Percentiles rank a stretch among this genome's conserved stretches.
Evolutionary conservation across 2,888 invertebrate genomes (phyloP).

Genomic region (Zele albiditarsus): DNA sequence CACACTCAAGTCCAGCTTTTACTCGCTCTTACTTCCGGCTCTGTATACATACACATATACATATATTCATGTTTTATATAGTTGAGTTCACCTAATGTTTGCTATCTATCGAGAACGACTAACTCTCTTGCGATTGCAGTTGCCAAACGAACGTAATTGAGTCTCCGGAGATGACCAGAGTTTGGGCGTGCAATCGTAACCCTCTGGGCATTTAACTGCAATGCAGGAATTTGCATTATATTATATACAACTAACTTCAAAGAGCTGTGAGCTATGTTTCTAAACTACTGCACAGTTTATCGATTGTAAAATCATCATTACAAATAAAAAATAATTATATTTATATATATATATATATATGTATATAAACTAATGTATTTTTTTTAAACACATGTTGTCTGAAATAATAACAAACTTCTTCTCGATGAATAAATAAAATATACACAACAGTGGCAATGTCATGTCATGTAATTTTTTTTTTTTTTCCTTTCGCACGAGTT

Average conservation of each 20-base stretch:
- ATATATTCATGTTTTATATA: neutral
- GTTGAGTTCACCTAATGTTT: constrained; percentile 1
- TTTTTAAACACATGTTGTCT: no score
- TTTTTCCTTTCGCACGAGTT: neutral
- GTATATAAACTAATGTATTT: no score
- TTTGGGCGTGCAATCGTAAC: constrained; percentile 32
- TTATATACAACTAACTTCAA: neutral
- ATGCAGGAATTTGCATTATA: constrained; percentile 24
- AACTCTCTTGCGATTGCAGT: constrained; percentile 34
- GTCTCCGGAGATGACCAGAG: constrained; percentile 46
- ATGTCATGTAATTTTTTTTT: neutral
- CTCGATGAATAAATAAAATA: no score
- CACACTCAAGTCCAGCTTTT: constrained; percentile 7
- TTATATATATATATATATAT: no score
- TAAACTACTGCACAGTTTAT: neutral
- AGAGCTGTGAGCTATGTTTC: neutral
- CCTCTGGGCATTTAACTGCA: constrained; percentile 26
- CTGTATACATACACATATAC: neutral
- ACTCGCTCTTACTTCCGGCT: constrained; percentile 8
- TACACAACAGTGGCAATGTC: no score
- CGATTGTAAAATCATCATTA: no score
- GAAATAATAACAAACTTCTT: no score
- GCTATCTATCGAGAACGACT: constrained; percentile 9
- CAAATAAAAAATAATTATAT: no score
- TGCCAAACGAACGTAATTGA: constrained; percentile 52